Conservation (phyloP, 1,140 invertebrate genomes). For the Anastrepha obliqua region DNA sequence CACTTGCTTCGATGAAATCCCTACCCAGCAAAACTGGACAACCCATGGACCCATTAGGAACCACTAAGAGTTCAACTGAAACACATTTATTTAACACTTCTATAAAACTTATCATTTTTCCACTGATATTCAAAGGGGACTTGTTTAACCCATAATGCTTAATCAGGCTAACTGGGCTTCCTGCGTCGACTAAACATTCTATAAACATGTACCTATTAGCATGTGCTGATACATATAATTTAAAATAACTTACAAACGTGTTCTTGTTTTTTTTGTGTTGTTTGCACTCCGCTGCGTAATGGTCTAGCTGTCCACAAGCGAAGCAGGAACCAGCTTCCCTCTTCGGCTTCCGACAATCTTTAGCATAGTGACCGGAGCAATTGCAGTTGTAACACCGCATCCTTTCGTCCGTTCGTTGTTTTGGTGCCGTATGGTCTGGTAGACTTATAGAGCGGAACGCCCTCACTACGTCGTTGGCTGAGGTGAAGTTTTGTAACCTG, state of each 20-base stretch:
- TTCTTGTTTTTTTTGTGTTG: background rate
- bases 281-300: background rate
- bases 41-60: slow-evolving; percentile 5
- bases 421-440: too few relatives aligned
- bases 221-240: too few relatives aligned
- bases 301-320: background rate
- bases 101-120: background rate
- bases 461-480: too few relatives aligned
- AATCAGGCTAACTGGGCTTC: background rate
- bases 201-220: too few relatives aligned
- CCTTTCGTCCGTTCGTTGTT: too few relatives aligned
- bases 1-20: background rate
- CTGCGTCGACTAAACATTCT: too few relatives aligned
- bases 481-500: background rate
- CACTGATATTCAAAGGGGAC: background rate
- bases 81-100: background rate
- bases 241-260: too few relatives aligned
- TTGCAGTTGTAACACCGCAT: too few relatives aligned
- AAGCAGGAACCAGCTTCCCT: too few relatives aligned
- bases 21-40: background rate
- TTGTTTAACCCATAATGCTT: background rate
- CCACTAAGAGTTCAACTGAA: slow-evolving; percentile 18
- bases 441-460: too few relatives aligned
- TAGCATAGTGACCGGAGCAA: too few relatives aligned
- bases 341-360: too few relatives aligned